Conservation (phyloP, 2,888 invertebrate species). For the Arge pagana region DNA sequence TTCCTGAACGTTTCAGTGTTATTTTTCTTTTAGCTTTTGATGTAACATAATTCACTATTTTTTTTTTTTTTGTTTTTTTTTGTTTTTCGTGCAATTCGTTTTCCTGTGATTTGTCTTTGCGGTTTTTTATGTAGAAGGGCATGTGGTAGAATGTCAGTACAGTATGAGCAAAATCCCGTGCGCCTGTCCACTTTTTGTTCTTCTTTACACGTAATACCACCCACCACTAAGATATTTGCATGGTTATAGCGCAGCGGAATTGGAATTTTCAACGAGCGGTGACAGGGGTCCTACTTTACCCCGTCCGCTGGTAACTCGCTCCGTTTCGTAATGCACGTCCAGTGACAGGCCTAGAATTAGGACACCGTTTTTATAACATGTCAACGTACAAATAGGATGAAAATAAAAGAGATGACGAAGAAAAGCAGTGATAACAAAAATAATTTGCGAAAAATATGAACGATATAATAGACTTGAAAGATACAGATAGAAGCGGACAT, state of each 20-base stretch:
- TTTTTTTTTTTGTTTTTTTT: constrained; percentile 10
- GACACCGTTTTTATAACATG: too few relatives aligned
- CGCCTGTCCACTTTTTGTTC: constrained; percentile 7
- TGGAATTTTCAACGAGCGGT: constrained; percentile 75
- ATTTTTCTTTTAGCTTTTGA: too few relatives aligned
- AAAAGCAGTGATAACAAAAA: constrained; percentile 9
- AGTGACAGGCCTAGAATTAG: constrained; percentile 69
- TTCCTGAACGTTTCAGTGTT: too few relatives aligned
- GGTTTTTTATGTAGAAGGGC: constrained; percentile 16
- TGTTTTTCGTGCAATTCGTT: constrained; percentile 27
- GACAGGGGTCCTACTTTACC: constrained; percentile 78
- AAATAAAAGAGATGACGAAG: constrained; percentile 15
- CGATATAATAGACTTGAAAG: not conserved
- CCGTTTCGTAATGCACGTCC: constrained; percentile 82
- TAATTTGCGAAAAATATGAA: constrained; percentile 18
- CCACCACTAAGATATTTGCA: constrained; percentile 16
- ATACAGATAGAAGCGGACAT: constrained; percentile 3
- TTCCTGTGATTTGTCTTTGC: constrained; percentile 14
- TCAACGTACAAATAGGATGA: constrained; percentile 26
- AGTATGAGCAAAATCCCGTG: constrained; percentile 6
- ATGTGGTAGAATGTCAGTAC: constrained; percentile 17
- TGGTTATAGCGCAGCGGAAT: constrained; percentile 74
- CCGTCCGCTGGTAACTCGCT: constrained; percentile 66
- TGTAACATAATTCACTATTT: too few relatives aligned
- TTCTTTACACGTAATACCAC: constrained; percentile 1